phyloP scores from a whole-genome alignment of 2,113 vertebrate genomes.

The Clarias magur region DNA sequence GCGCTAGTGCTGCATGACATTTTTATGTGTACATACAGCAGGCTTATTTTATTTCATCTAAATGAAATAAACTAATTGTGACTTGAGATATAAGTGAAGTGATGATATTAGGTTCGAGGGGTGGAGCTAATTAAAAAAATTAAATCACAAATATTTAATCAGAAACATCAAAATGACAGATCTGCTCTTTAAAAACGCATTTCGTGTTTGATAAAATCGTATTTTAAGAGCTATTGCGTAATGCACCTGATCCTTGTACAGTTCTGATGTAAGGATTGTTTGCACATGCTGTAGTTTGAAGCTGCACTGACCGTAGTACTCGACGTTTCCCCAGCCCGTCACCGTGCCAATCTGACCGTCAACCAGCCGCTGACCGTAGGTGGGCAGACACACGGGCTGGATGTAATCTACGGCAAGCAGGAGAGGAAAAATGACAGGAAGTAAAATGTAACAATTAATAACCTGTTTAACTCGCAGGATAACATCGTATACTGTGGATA shows the following conservation, averaged over 20 bases:
- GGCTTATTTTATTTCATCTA: no score
- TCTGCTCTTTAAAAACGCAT: neutral
- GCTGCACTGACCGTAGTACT: constrained; percentile 78
- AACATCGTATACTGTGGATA: neutral
- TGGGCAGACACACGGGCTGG: constrained; percentile 86
- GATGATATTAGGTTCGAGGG: no score
- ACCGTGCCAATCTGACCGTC: constrained; percentile 85
- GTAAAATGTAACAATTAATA: neutral
- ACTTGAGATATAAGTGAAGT: no score
- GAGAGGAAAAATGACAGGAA: neutral
- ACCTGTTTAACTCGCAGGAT: no score
- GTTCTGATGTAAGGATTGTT: neutral
- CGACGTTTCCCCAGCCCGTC: constrained; percentile 87
- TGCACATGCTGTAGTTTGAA: neutral
- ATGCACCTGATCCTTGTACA: neutral
- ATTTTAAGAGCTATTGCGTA: neutral
- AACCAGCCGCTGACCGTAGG: constrained; percentile 77
- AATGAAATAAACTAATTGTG: no score
- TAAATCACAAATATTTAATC: neutral
- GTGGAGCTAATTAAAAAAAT: no score
- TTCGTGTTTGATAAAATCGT: neutral
- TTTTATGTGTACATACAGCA: no score
- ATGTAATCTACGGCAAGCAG: constrained; percentile 75
- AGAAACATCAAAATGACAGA: neutral
- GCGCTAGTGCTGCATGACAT: no score